phyloP scores from a whole-genome alignment of 2,113 vertebrate species.

The Saccopteryx leptura region DNA sequence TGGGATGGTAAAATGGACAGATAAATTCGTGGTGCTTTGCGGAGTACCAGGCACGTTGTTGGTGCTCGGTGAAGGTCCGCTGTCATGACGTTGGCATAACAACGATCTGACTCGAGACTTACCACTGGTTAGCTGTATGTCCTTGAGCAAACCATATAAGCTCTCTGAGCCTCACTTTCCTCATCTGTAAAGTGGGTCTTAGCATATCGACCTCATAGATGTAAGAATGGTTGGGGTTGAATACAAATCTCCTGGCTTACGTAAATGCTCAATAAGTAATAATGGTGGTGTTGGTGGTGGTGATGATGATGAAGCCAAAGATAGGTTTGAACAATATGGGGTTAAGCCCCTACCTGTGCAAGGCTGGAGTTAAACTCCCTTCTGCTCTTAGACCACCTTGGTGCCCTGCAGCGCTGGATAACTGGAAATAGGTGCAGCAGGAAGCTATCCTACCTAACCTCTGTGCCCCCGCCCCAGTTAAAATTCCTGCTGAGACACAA shows the following conservation, averaged over 20 bases:
- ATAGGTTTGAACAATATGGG: neutral
- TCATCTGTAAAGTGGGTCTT: neutral
- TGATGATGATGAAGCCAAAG: neutral
- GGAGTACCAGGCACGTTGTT: neutral
- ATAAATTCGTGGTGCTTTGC: neutral
- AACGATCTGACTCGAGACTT: neutral
- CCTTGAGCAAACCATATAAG: neutral
- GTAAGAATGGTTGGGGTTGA: neutral
- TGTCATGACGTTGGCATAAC: neutral
- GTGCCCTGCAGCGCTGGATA: neutral
- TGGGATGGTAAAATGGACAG: neutral
- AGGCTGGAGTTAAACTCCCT: neutral
- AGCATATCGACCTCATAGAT: neutral
- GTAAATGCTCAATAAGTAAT: neutral
- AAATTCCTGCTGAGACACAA: neutral
- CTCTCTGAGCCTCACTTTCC: neutral
- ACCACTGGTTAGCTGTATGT: neutral
- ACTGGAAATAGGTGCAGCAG: neutral
- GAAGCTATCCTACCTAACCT: neutral
- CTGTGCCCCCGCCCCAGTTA: neutral
- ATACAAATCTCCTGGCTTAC: neutral
- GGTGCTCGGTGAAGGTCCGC: neutral
- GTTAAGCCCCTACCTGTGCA: neutral
- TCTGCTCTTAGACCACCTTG: neutral
- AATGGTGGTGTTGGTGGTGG: neutral